A percentile compares a stretch with the other conserved stretches of the same genome.
Evolutionary conservation across 2,888 invertebrate species (phyloP).

Genomic region (Heliothis peltigera): DNA sequence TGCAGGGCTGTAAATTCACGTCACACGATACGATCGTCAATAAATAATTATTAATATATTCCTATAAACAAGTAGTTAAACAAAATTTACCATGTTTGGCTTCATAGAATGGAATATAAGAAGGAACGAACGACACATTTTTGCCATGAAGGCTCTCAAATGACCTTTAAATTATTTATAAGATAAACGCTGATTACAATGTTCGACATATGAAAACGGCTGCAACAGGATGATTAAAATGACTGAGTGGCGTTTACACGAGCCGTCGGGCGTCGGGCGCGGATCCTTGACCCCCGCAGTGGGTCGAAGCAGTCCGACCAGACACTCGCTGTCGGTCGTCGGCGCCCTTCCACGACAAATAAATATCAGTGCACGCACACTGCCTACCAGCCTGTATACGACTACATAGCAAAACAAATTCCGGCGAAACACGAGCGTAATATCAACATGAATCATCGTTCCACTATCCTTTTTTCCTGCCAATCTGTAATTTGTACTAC

Average conservation of each 20-base stretch:
- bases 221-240: conserved; percentile 59
- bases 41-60: conserved; percentile 37
- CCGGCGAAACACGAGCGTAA: conserved; percentile 33
- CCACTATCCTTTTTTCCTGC: conserved; percentile 38
- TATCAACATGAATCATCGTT: conserved; percentile 51
- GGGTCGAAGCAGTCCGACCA: conserved; percentile 63
- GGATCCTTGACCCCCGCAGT: conserved; percentile 80
- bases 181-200: conserved; percentile 48
- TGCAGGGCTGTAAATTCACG: conserved; percentile 36
- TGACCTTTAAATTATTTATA: conserved; percentile 47
- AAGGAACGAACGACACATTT: conserved; percentile 23
- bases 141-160: conserved; percentile 24
- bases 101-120: conserved; percentile 19
- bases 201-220: conserved; percentile 51
- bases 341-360: conserved; percentile 76
- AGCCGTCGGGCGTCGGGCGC: conserved; percentile 64
- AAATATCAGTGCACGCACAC: conserved; percentile 70
- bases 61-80: conserved; percentile 13
- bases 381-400: conserved; percentile 52
- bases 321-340: conserved; percentile 71
- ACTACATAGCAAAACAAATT: conserved; percentile 53
- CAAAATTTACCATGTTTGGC: conserved; percentile 16
- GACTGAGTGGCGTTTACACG: conserved; percentile 70
- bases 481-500: conserved; percentile 17
- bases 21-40: conserved; percentile 34